A percentile compares a stretch with the other conserved stretches of the same genome.
Conservation (phyloP, 2,888 invertebrate species). For the Leucophenga montana region DNA sequence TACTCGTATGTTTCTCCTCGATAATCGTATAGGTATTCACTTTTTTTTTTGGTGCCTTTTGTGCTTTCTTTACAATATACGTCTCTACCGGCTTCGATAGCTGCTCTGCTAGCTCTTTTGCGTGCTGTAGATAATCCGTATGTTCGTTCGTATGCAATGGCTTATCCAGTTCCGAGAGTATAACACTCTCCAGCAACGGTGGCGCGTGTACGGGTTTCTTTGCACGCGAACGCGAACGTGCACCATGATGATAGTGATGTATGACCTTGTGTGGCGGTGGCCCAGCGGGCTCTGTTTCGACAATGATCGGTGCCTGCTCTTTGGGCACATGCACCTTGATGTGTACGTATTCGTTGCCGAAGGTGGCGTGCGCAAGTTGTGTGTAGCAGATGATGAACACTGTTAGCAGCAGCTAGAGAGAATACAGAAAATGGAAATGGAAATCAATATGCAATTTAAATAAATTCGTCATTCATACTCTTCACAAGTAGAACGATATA, state of each 20-base stretch:
- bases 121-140: constrained; percentile 54
- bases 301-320: constrained; percentile 46
- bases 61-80: constrained; percentile 43
- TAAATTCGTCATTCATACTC: no score
- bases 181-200: constrained; percentile 53
- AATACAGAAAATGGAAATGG: constrained; percentile 27
- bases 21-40: constrained; percentile 59
- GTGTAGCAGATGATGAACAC: constrained; percentile 16
- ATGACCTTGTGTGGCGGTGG: constrained; percentile 48
- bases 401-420: constrained; percentile 24
- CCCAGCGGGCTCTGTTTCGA: constrained; percentile 33
- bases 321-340: constrained; percentile 64
- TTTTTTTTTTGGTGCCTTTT: constrained; percentile 46
- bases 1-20: constrained; percentile 54
- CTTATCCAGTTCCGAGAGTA: constrained; percentile 59
- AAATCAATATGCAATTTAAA: constrained; percentile 4
- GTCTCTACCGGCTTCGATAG: constrained; percentile 43
- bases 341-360: constrained; percentile 63
- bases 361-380: constrained; percentile 39
- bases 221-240: constrained; percentile 39
- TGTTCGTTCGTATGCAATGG: constrained; percentile 48
- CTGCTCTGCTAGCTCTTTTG: constrained; percentile 53
- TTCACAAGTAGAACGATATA: no score
- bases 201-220: constrained; percentile 8
- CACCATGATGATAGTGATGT: constrained; percentile 59